Base-by-base conservation (phyloP, 2,113 vertebrate genomes). In the Notothenia rossii region DNA sequence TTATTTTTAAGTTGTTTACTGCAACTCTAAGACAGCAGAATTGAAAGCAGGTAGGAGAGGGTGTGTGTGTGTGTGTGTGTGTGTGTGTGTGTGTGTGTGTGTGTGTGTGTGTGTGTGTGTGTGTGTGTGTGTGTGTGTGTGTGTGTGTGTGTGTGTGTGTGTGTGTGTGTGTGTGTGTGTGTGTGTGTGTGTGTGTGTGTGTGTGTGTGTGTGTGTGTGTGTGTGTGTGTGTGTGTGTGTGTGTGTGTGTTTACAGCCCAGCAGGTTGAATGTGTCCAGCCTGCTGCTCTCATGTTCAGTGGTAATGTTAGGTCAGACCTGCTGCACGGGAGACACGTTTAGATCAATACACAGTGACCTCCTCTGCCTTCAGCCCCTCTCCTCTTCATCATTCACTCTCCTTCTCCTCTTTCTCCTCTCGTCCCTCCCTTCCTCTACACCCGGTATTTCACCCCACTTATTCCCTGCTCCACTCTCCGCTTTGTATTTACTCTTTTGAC, bases 301-400 rank as follows among this genome's bases (percentile, higher is more conserved):
- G 65, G 78, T 73, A 63, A 70, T 86, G 85, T 88, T 66, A 73
- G 67, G 59, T 83, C 83, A 79, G 72, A 82, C 60, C 82, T 80
- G 77, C 85, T 76, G 75, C 65, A 80, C 63, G 68, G 86, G 72
- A 75, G 25, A 78, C 71, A 82, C 3, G 9, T 76, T 60, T 40
- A 50, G 75, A 90, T 89, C 88, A 77, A 88, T 83, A 89, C 54
- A 53, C 55, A 36, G 20, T 87, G 65, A 82, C 72, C 80, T 89
- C 86, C 65, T 82, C 82, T 71, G 54, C 85, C 71, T 67, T 77
- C 71, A 54, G 55, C 72, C 65, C 51, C 3, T 63, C 71, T 62
- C 48, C 49, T 17, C 51, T 14, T 75, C 75, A 63, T 82, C 65
- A 12, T 69, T 62, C 22, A 2, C 53, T 60, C 68, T 1, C 45